Conservation (phyloP, 2,888 invertebrate species). For the Notodromas monacha region DNA sequence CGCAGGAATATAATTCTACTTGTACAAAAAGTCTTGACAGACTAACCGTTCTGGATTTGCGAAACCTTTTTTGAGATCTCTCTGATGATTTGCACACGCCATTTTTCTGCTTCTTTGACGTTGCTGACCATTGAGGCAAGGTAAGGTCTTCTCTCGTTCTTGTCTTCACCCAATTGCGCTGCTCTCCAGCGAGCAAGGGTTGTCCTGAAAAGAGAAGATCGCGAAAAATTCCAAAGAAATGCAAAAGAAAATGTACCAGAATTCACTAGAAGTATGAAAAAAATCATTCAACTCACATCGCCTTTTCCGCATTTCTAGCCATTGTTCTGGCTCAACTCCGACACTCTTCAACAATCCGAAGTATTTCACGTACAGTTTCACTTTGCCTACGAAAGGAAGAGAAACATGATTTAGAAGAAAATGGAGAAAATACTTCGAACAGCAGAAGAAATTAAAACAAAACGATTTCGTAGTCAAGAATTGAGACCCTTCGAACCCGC, state of each 20-base stretch:
- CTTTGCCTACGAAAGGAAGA: too few species aligned
- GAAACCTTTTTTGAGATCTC: conserved; percentile 95
- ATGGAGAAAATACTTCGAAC: too few species aligned
- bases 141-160: conserved; percentile 59
- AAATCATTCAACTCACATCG: conserved; percentile 37
- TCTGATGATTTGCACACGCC: conserved; percentile 77
- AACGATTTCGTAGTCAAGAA: too few species aligned
- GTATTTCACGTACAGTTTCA: too few species aligned
- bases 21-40: too few species aligned
- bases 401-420: too few species aligned
- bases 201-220: conserved; percentile 30
- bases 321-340: too few species aligned
- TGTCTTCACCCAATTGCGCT: conserved; percentile 55
- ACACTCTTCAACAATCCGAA: too few species aligned
- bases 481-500: too few species aligned
- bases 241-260: not conserved
- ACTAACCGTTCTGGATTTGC: conserved; percentile 74
- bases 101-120: conserved; percentile 69
- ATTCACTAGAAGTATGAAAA: conserved; percentile 7
- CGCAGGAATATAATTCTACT: too few species aligned
- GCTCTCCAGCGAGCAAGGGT: conserved; percentile 92
- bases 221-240: conserved; percentile 5
- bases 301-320: conserved; percentile 93
- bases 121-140: conserved; percentile 80
- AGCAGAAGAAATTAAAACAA: too few species aligned